Percentiles rank a stretch among this genome's conserved stretches.
phyloP scores from a whole-genome alignment of 2,797 vertebrate genomes.

The Acrocephalus scirpaceus region DNA sequence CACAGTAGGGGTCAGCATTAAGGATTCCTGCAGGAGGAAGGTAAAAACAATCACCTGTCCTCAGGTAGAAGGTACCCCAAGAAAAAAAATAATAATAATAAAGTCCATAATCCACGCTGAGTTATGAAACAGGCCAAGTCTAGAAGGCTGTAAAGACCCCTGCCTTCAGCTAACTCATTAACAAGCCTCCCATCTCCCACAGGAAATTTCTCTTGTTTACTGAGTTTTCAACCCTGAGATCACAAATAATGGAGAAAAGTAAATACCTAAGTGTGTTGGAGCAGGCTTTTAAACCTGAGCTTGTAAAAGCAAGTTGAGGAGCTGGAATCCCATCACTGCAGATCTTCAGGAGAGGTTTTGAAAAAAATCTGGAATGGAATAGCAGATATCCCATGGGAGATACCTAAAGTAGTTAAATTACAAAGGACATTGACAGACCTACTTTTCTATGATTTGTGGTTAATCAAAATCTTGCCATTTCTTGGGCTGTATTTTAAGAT shows the following conservation, averaged over 20 bases:
- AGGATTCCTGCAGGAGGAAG: not conserved
- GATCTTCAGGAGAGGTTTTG: not conserved
- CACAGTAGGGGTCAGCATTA: not conserved
- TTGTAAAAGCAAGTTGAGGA: not conserved
- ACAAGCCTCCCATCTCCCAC: not conserved
- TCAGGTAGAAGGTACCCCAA: not conserved
- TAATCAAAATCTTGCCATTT: not conserved
- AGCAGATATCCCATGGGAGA: not conserved
- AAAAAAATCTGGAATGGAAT: not conserved
- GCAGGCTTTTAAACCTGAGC: not conserved
- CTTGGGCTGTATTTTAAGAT: not conserved
- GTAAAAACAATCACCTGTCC: not conserved
- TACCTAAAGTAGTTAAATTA: not conserved
- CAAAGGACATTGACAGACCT: not conserved
- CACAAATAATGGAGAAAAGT: not conserved
- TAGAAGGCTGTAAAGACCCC: not conserved
- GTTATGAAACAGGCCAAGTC: not conserved
- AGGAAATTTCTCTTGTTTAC: not conserved
- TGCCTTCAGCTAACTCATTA: not conserved
- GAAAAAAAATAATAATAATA: not conserved
- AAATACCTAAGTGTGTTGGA: not conserved
- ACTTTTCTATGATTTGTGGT: not conserved
- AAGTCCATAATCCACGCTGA: not conserved
- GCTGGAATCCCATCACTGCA: not conserved
- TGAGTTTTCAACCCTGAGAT: not conserved